phyloP scores from a whole-genome alignment of 1,140 invertebrate species.

The Marisa cornuarietis region DNA sequence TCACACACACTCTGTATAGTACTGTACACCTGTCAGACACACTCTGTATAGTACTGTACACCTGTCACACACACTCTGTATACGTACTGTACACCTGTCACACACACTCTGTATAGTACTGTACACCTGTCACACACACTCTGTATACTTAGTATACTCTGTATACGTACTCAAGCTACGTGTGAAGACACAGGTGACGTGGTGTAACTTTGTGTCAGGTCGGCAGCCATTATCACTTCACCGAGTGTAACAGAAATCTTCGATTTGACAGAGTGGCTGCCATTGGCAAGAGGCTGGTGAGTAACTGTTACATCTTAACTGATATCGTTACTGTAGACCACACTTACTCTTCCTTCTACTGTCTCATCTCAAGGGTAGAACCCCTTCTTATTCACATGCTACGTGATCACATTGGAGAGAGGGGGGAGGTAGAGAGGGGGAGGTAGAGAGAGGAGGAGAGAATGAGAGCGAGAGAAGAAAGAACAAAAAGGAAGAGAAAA shows the following conservation, averaged over 20 bases:
- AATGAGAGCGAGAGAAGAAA: not conserved
- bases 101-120: no score
- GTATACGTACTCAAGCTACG: no score
- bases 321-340: not conserved
- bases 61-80: no score
- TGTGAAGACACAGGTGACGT: not conserved
- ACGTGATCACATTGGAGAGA: not conserved
- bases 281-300: constrained; percentile 65
- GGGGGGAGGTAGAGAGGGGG: not conserved
- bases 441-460: not conserved
- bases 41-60: no score
- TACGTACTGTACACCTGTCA: no score
- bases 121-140: no score
- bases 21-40: no score
- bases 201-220: constrained; percentile 41
- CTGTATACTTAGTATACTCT: no score
- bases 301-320: constrained; percentile 15
- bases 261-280: constrained; percentile 60
- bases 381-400: not conserved
- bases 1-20: no score
- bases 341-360: no score
- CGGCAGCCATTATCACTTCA: constrained; percentile 66
- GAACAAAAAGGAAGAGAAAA: no score
- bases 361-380: no score
- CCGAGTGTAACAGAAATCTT: constrained; percentile 62